A percentile compares a stretch with the other conserved stretches of the same genome.
Evolutionary conservation across 2,113 vertebrate species (phyloP).

Genomic region (Calcarius ornatus): DNA sequence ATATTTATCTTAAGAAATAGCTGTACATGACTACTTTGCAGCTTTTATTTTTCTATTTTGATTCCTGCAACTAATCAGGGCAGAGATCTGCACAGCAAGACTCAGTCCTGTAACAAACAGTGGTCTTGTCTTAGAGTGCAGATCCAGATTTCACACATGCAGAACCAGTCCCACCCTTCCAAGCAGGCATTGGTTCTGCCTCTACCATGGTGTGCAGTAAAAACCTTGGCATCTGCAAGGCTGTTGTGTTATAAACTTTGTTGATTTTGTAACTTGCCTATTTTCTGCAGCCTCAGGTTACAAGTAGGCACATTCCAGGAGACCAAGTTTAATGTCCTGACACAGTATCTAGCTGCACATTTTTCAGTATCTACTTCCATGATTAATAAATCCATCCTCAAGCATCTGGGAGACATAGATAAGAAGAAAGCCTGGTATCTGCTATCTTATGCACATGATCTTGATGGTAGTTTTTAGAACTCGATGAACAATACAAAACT

Average conservation of each 20-base stretch:
- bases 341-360: neutral
- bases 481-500: neutral
- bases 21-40: neutral
- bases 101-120: neutral
- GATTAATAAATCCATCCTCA: neutral
- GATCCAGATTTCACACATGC: neutral
- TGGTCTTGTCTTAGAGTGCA: neutral
- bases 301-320: neutral
- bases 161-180: neutral
- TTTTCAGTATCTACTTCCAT: neutral
- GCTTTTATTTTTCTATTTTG: neutral
- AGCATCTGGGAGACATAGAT: neutral
- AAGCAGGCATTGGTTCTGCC: neutral
- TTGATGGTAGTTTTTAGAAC: neutral
- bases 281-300: neutral
- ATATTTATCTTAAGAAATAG: neutral
- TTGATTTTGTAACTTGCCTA: neutral
- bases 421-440: neutral
- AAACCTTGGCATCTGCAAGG: fast-evolving
- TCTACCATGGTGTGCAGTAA: neutral
- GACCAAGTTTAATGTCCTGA: neutral
- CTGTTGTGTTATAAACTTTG: neutral
- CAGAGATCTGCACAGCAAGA: neutral
- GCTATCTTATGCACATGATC: neutral
- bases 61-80: neutral